These are phyloP conservation scores for Helogale parvula DNA, from an alignment of 2,113 vertebrate species.

Conservation along the genomic window DNA sequence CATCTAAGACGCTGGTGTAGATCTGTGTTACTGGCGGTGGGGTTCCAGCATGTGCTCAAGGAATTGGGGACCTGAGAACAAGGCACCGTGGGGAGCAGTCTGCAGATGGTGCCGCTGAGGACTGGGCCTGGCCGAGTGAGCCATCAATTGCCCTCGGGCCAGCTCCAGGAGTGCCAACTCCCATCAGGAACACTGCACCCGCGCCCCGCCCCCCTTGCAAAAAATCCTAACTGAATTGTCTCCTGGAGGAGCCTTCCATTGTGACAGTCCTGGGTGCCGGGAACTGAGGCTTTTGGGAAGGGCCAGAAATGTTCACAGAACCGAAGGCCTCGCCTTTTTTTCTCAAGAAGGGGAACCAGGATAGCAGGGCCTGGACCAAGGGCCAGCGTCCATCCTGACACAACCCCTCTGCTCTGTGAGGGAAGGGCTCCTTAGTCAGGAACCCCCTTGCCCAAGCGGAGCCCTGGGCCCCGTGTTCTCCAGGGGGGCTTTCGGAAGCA, in stretches of 20 bases:
- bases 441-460: not conserved
- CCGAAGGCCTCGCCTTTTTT: not conserved
- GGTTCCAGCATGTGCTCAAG: not conserved
- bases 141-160: not conserved
- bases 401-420: not conserved
- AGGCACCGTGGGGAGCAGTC: rapidly evolving
- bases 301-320: not conserved
- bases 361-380: not conserved
- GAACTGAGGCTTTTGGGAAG: not conserved
- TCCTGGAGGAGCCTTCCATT: not conserved
- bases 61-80: not conserved
- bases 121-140: not conserved
- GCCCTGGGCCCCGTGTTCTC: not conserved
- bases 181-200: not conserved
- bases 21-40: not conserved
- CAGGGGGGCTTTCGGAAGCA: slow-evolving; percentile 34
- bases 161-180: not conserved
- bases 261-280: too few relatives aligned
- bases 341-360: not conserved
- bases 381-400: not conserved
- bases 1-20: not conserved
- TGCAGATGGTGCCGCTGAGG: too few relatives aligned
- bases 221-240: not conserved
- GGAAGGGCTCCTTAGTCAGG: not conserved
- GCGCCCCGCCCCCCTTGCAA: not conserved